Conservation (phyloP, 2,113 vertebrate genomes). For the Stegastes partitus region DNA sequence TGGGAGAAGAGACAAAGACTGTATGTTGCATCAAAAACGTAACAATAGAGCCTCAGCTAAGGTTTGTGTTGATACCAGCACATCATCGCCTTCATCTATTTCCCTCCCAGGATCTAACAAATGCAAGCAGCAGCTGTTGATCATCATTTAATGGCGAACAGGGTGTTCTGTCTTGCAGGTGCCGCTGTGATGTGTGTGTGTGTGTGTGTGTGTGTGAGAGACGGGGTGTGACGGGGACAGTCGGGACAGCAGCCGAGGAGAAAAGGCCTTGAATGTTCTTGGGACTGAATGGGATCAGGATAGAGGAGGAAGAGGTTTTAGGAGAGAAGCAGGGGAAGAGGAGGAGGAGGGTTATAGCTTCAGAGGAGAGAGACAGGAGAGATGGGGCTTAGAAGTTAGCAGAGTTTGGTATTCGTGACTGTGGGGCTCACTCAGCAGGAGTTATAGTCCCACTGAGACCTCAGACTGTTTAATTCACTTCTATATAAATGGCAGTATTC, state of each 20-base stretch:
- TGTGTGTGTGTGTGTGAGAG: background rate
- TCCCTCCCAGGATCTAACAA: background rate
- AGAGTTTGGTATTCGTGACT: constrained; percentile 70
- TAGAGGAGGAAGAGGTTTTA: constrained; percentile 65
- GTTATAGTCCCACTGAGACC: constrained; percentile 62
- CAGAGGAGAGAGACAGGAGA: constrained; percentile 61
- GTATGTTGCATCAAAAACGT: background rate
- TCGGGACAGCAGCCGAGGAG: constrained; percentile 31
- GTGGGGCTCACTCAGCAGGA: constrained; percentile 70
- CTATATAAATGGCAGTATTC: constrained; percentile 45
- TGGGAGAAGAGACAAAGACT: no score
- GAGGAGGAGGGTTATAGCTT: constrained; percentile 61
- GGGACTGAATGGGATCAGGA: constrained; percentile 72
- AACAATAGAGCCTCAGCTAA: background rate
- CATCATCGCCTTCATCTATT: background rate
- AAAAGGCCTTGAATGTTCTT: constrained; percentile 54
- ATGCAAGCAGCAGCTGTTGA: background rate
- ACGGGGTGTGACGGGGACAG: constrained; percentile 35
- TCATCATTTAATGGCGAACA: background rate
- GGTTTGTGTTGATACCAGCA: background rate
- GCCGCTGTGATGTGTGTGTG: constrained; percentile 9
- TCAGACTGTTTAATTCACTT: constrained; percentile 45
- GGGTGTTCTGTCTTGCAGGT: background rate
- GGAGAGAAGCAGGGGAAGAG: constrained; percentile 44
- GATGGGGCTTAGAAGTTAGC: constrained; percentile 68